Evolutionary conservation across 2,888 invertebrate species (phyloP).

Genomic region (Acleris emargana): DNA sequence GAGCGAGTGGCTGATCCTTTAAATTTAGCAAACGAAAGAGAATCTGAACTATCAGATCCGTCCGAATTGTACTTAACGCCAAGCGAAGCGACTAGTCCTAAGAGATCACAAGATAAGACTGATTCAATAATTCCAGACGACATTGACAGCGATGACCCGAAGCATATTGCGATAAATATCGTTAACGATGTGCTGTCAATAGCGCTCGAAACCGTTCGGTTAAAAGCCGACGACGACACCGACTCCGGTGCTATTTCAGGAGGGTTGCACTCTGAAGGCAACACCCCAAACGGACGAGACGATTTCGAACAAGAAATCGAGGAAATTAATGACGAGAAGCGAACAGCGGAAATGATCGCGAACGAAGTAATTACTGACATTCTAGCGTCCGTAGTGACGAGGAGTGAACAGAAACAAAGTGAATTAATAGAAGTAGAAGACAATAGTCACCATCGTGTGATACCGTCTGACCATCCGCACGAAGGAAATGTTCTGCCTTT

Average conservation of each 20-base stretch:
- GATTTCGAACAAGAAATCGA: conserved; percentile 76
- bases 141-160: conserved; percentile 64
- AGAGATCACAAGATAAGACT: conserved; percentile 73
- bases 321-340: conserved; percentile 66
- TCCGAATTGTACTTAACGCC: conserved; percentile 88
- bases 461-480: conserved; percentile 66
- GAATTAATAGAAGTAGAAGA: conserved; percentile 40
- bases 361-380: conserved; percentile 68
- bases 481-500: conserved; percentile 75
- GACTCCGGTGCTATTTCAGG: conserved; percentile 79
- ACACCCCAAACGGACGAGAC: conserved; percentile 75
- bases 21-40: conserved; percentile 75
- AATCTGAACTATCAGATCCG: conserved; percentile 86
- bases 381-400: conserved; percentile 58
- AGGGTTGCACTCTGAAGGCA: conserved; percentile 73
- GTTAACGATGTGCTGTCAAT: conserved; percentile 78
- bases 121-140: conserved; percentile 60
- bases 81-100: conserved; percentile 84
- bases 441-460: conserved; percentile 61
- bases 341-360: conserved; percentile 64
- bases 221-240: conserved; percentile 75
- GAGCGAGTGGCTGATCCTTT: conserved; percentile 70
- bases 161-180: conserved; percentile 73
- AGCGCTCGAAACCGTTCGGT: conserved; percentile 72
- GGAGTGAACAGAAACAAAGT: conserved; percentile 50